Conservation (phyloP, 1,140 invertebrate genomes). For the Trichonephila clavipes region DNA sequence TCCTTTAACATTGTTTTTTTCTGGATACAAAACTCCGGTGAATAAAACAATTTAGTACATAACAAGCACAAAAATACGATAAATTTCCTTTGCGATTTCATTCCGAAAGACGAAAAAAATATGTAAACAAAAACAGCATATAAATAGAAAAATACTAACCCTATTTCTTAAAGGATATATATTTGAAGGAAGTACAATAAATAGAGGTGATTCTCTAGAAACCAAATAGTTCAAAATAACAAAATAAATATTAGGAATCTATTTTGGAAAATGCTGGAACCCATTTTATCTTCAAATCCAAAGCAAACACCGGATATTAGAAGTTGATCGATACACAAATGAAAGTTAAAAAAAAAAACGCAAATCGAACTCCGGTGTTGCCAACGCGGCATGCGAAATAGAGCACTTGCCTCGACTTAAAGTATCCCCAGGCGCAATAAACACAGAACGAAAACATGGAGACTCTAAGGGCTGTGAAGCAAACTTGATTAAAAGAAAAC, state of each 20-base stretch:
- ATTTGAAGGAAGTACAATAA: background rate
- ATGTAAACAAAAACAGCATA: background rate
- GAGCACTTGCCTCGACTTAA: background rate
- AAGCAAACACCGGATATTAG: constrained; percentile 43
- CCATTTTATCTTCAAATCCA: constrained; percentile 2
- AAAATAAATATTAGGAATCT: background rate
- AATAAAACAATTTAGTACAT: background rate
- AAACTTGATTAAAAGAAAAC: constrained; percentile 68
- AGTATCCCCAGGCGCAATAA: background rate
- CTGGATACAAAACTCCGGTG: no score
- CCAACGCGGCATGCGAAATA: constrained; percentile 22
- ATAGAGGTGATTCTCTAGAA: background rate
- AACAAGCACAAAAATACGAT: background rate
- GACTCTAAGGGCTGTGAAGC: background rate
- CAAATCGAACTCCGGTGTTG: constrained; percentile 31
- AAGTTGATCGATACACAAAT: constrained; percentile 3
- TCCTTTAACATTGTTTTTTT: no score
- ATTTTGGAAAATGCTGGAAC: background rate
- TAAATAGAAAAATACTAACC: background rate
- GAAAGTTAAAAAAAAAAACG: background rate
- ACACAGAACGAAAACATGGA: background rate
- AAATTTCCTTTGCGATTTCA: background rate
- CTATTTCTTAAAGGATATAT: no score
- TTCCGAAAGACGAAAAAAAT: background rate
- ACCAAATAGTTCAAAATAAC: background rate